Conservation (phyloP, 2,797 vertebrate genomes). For the Anabas testudineus region DNA sequence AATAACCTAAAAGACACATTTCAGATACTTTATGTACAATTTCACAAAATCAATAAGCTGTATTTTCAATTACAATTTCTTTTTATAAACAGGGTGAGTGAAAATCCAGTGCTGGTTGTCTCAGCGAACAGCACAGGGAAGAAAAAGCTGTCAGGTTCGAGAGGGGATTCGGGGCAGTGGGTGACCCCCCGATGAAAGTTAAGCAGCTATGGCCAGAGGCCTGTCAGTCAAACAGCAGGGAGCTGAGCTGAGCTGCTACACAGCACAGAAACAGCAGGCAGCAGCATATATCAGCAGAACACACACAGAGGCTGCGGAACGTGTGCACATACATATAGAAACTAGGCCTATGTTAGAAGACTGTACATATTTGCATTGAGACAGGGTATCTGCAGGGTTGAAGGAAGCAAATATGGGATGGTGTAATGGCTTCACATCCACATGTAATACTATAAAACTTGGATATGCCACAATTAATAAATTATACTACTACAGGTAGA, state of each 20-base stretch:
- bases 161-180: slow-evolving; percentile 55
- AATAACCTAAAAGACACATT: not conserved
- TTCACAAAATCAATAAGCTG: not conserved
- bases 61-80: not conserved
- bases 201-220: slow-evolving; percentile 78
- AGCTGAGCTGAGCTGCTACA: slow-evolving; percentile 79
- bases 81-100: not conserved
- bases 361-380: slow-evolving; percentile 36
- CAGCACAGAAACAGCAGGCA: slow-evolving; percentile 76
- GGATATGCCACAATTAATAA: not conserved
- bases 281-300: slow-evolving; percentile 88
- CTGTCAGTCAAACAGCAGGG: slow-evolving; percentile 88
- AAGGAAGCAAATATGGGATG: slow-evolving; percentile 2
- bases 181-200: slow-evolving; percentile 83
- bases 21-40: not conserved
- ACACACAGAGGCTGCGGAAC: slow-evolving; percentile 43
- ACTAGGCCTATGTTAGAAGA: slow-evolving; percentile 8
- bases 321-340: slow-evolving; percentile 27
- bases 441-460: not conserved
- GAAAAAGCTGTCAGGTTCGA: slow-evolving; percentile 64
- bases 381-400: slow-evolving; percentile 5
- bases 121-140: slow-evolving; percentile 26
- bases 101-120: slow-evolving; percentile 3
- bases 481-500: not conserved
- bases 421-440: not conserved